Conservation (phyloP, 2,797 vertebrate species). For the Clamator glandarius region DNA sequence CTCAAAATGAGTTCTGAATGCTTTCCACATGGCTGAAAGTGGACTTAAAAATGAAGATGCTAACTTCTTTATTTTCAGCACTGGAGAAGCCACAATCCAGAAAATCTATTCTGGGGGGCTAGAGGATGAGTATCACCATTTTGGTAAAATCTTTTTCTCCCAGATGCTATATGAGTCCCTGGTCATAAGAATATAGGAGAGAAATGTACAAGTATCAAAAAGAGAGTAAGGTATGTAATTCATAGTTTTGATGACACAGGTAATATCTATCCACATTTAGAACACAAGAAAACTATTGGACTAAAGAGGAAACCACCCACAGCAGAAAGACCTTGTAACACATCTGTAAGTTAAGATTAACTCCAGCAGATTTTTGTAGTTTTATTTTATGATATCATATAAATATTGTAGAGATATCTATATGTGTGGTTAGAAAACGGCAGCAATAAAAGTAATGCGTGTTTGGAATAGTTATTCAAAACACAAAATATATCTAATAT, state of each 20-base stretch:
- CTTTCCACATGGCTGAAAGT: not conserved
- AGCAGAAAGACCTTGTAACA: not conserved
- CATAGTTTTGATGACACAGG: not conserved
- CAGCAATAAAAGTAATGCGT: not conserved
- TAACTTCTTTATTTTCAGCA: not conserved
- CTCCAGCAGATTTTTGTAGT: not conserved
- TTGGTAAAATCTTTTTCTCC: not conserved
- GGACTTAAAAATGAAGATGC: not conserved
- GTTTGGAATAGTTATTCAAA: not conserved
- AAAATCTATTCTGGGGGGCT: not conserved
- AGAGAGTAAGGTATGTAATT: not conserved
- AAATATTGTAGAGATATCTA: not conserved
- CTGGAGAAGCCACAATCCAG: not conserved
- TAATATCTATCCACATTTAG: not conserved
- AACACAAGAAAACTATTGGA: not conserved
- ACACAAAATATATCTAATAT: not conserved
- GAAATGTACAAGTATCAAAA: not conserved
- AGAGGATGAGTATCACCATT: not conserved
- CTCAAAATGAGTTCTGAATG: not conserved
- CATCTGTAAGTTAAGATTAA: not conserved
- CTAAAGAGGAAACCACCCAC: not conserved
- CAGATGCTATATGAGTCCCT: not conserved
- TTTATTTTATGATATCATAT: not conserved
- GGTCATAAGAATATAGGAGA: not conserved
- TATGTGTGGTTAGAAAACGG: not conserved